phyloP scores from a whole-genome alignment of 2,888 invertebrate genomes.

The Morpho helenor region DNA sequence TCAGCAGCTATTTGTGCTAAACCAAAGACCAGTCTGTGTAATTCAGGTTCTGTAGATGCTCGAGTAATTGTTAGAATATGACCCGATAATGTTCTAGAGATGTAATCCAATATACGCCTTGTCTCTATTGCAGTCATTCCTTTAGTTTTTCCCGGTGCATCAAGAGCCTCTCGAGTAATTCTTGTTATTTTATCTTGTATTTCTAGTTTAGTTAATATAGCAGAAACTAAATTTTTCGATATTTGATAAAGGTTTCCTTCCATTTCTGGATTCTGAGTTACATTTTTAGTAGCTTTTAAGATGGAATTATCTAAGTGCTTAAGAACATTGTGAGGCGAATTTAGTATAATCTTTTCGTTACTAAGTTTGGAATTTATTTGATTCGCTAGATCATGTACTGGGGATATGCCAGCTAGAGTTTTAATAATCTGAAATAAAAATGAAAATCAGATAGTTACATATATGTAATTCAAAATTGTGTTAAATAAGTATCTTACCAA shows the following conservation, averaged over 20 bases:
- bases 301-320: slow-evolving; percentile 61
- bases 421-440: slow-evolving; percentile 37
- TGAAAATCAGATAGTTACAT: slow-evolving; percentile 11
- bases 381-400: slow-evolving; percentile 59
- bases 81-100: slow-evolving; percentile 65
- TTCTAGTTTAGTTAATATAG: slow-evolving; percentile 65
- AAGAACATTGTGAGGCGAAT: slow-evolving; percentile 57
- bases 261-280: slow-evolving; percentile 66
- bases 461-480: not conserved
- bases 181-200: slow-evolving; percentile 72
- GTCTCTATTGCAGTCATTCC: slow-evolving; percentile 72
- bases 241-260: slow-evolving; percentile 64
- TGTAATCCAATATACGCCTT: slow-evolving; percentile 66
- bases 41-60: slow-evolving; percentile 67
- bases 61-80: slow-evolving; percentile 64
- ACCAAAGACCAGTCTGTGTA: slow-evolving; percentile 68
- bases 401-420: slow-evolving; percentile 56
- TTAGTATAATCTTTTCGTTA: slow-evolving; percentile 42
- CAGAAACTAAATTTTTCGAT: slow-evolving; percentile 65
- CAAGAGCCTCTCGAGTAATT: slow-evolving; percentile 65
- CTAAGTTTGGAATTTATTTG: slow-evolving; percentile 42
- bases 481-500: slow-evolving; percentile 4
- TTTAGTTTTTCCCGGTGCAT: slow-evolving; percentile 66
- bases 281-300: slow-evolving; percentile 57
- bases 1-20: slow-evolving; percentile 72